A percentile compares a stretch with the other conserved stretches of the same genome.
Conservation (phyloP, 2,888 invertebrate genomes). For the Lycaena phlaeas region DNA sequence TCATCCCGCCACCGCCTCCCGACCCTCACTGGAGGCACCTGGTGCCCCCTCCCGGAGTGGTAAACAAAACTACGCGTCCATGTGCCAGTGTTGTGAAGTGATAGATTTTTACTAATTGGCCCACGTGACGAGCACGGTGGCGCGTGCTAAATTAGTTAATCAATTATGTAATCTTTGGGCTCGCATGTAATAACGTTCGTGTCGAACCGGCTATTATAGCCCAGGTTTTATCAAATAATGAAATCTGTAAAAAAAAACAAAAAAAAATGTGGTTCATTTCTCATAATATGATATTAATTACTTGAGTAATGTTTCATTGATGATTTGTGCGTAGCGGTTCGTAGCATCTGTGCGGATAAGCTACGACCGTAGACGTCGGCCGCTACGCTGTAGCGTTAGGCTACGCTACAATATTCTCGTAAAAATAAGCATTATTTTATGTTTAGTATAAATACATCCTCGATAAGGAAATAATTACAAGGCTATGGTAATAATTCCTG, state of each 20-base stretch:
- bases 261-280: neutral
- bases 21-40: no score
- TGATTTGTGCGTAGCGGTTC: constrained; percentile 15
- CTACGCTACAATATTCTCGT: no score
- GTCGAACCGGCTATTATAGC: neutral
- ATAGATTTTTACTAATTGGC: constrained; percentile 20
- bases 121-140: constrained; percentile 31
- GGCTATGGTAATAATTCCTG: no score
- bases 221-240: neutral
- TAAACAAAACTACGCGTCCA: constrained; percentile 36
- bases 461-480: no score
- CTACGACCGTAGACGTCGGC: constrained; percentile 3
- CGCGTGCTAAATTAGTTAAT: constrained; percentile 41
- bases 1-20: constrained; percentile 35
- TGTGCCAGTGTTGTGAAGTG: constrained; percentile 37
- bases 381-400: neutral
- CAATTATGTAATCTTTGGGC: constrained; percentile 31
- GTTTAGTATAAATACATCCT: no score
- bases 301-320: constrained; percentile 17
- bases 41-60: constrained; percentile 25
- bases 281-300: no score
- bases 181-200: constrained; percentile 3
- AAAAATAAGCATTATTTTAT: no score
- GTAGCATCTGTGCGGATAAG: constrained; percentile 16
- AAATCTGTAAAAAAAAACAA: neutral